Evolutionary conservation across 2,113 vertebrate genomes (phyloP).

Genomic region (Pongo pygmaeus): DNA sequence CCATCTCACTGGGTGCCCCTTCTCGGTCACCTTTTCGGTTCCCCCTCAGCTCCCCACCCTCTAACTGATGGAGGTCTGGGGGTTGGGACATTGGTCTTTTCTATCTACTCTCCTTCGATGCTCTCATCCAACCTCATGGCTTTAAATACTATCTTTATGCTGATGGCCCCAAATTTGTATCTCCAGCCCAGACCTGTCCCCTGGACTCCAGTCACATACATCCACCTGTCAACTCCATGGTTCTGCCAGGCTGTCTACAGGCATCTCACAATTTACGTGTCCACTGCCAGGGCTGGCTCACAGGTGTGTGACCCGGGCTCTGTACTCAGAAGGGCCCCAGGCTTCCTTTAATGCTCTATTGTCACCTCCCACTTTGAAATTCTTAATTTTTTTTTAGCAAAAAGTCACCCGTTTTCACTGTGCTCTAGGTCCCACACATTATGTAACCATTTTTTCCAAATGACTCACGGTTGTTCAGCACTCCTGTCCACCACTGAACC

Average conservation of each 20-base stretch:
- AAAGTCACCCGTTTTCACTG: not conserved
- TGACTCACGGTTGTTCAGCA: too few species aligned
- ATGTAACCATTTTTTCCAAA: too few species aligned
- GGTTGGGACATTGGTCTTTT: not conserved
- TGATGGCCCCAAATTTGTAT: not conserved
- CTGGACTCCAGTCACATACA: not conserved
- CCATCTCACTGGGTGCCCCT: not conserved
- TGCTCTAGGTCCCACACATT: not conserved
- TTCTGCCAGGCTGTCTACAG: not conserved
- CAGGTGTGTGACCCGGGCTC: too few species aligned
- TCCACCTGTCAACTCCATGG: not conserved
- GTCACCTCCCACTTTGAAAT: not conserved
- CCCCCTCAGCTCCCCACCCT: not conserved
- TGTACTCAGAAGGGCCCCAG: not conserved
- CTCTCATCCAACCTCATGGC: not conserved
- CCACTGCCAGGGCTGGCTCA: not conserved
- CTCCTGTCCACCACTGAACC: not conserved
- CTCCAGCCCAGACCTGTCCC: not conserved
- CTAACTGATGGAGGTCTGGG: not conserved
- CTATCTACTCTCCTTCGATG: not conserved
- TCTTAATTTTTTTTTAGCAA: not conserved
- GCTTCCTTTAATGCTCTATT: not conserved
- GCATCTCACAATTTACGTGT: not conserved
- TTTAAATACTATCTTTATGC: not conserved
- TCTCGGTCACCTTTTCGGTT: accelerated